Conservation (phyloP, 2,113 vertebrate species). For the Nycticryphes semicollaris region DNA sequence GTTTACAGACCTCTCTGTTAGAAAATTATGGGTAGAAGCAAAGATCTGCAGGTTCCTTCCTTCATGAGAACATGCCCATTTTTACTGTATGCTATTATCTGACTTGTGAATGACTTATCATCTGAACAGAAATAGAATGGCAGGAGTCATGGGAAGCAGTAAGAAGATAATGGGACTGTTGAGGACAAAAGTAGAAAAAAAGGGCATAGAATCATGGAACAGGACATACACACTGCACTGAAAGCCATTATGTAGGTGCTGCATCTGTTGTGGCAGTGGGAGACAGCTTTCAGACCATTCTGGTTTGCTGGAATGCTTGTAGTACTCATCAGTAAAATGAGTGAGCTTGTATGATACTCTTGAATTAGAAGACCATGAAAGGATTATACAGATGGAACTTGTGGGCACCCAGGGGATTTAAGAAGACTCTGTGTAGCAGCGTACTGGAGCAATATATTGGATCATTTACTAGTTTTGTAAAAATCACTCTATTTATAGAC, state of each 20-base stretch:
- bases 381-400: neutral
- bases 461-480: neutral
- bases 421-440: neutral
- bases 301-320: neutral
- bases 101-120: neutral
- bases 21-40: neutral
- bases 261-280: neutral
- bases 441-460: neutral
- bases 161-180: neutral
- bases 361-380: neutral
- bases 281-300: neutral
- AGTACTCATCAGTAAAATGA: neutral
- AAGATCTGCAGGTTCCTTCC: neutral
- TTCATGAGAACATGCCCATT: neutral
- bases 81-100: neutral
- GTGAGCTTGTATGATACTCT: neutral
- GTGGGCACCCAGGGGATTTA: neutral
- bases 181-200: neutral
- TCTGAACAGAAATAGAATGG: neutral
- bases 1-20: neutral
- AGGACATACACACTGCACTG: rapidly evolving
- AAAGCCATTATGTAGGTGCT: neutral
- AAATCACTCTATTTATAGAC: neutral
- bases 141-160: neutral
- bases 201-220: neutral